A percentile compares a stretch with the other conserved stretches of the same genome.
Evolutionary conservation across 2,113 vertebrate genomes (phyloP).

Genomic region (Abramis brama): DNA sequence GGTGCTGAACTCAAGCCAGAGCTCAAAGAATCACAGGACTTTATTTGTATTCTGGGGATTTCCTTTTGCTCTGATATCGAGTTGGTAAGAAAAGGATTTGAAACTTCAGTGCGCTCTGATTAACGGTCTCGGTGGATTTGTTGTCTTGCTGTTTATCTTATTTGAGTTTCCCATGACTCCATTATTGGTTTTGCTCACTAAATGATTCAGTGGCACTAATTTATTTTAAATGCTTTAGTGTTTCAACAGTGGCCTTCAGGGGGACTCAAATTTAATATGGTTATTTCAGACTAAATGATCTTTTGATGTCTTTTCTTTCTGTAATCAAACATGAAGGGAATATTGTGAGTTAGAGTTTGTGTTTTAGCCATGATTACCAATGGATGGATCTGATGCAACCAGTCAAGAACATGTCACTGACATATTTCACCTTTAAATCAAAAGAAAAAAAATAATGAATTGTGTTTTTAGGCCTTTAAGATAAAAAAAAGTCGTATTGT

Average conservation of each 20-base stretch:
- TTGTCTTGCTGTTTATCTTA: neutral
- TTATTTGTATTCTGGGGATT: neutral
- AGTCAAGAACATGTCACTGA: neutral
- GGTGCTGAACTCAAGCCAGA: neutral
- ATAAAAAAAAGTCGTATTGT: no score
- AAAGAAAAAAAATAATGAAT: no score
- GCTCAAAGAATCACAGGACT: neutral
- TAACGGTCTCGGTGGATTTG: neutral
- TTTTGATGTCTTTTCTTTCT: neutral
- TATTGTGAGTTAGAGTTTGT: neutral
- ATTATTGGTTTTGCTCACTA: neutral
- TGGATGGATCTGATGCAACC: neutral
- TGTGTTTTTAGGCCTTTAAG: no score
- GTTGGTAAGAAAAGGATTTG: constrained; percentile 31
- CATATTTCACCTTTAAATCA: neutral
- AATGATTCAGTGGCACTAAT: neutral
- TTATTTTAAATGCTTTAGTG: neutral
- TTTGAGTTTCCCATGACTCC: neutral
- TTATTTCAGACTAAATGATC: constrained; percentile 12
- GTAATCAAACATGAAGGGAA: neutral
- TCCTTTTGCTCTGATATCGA: neutral
- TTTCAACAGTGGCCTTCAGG: neutral
- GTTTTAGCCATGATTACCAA: neutral
- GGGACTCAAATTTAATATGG: neutral
- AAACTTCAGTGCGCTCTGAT: neutral